Percentiles rank a stretch among this genome's conserved stretches.
phyloP scores from a whole-genome alignment of 1,140 invertebrate species.

The Notospermus geniculatus region DNA sequence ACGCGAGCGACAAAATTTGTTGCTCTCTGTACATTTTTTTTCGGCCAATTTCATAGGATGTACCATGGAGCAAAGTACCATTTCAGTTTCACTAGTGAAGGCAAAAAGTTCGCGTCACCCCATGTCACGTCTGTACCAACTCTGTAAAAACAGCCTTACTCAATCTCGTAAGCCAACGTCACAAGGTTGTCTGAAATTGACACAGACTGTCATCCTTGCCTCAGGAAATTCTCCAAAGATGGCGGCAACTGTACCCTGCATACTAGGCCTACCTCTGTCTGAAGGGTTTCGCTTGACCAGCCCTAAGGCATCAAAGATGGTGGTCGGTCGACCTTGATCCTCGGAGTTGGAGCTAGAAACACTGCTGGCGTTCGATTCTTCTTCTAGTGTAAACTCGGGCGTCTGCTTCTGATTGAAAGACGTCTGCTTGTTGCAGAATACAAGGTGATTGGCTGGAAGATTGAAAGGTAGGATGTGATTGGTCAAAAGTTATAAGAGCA shows the following conservation, averaged over 20 bases:
- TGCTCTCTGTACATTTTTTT: too few species aligned
- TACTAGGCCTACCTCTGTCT: not conserved
- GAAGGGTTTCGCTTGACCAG: conserved; percentile 42
- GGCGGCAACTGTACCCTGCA: not conserved
- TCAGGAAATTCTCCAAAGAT: not conserved
- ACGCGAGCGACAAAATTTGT: too few species aligned
- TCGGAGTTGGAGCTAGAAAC: conserved; percentile 25
- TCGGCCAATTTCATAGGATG: too few species aligned
- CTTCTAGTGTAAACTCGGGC: conserved; percentile 12
- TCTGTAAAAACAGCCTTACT: too few species aligned
- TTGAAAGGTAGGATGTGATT: not conserved
- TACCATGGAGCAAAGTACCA: too few species aligned
- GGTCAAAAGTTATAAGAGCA: too few species aligned
- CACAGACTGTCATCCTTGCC: too few species aligned
- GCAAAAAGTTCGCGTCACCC: too few species aligned
- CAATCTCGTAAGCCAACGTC: too few species aligned
- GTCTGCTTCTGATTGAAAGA: conserved; percentile 33
- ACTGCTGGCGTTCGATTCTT: conserved; percentile 21
- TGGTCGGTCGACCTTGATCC: conserved; percentile 35
- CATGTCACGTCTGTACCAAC: too few species aligned
- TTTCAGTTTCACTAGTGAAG: too few species aligned
- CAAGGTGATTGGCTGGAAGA: conserved; percentile 48
- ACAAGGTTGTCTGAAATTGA: too few species aligned
- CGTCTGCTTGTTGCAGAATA: conserved; percentile 27
- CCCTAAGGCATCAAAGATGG: conserved; percentile 45